Evolutionary conservation across 2,888 invertebrate species (phyloP), one percentile per base, ranked within the genome.

Genomic region (Synergus itoensis): DNA sequence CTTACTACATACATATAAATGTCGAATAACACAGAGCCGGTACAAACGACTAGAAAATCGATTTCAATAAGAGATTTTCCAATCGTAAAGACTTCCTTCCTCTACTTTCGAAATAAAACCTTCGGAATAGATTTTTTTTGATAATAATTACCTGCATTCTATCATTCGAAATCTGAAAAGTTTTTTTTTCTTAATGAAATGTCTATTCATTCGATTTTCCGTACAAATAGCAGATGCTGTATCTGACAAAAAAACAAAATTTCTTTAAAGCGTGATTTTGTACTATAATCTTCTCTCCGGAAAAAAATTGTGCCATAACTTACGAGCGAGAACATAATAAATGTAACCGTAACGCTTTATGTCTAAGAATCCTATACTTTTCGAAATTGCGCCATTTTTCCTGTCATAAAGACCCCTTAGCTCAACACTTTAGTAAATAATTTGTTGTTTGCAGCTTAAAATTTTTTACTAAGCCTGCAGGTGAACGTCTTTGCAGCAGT

Each of bases 11-110:
- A 36, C 14, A 60, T 41, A 60, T 53, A 63, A 40, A 53, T 43
- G 63, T 48, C 41, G 45, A 67, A 18, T 28, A 45, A 18, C 73
- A 12, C 65, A 65, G 63, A 69, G 63, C 65, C 18, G 73, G 53
- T 16, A 77, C 60, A 41, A 79, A 76, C 36, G 11, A 40, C 36
- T 12, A n/a, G 76, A 40, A 77, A 77, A 80, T 80, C 79, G 78
- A 81, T 83, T 81, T 79, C 67, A 78, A 73, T 63, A 65, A 78
- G 78, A 80, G 81, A 81, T 79, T 81, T 79, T 81, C 79, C 79
- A 81, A 45, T 67, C 21, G 8, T 45, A 14, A 21, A 16, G 5
- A 8, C 14, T 28, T 21, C 1, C 57, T 57, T 18, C 57, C 18
- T 18, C 18, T 18, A 28, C 28, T 62, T 62, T 62, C 62, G 12